Conservation (phyloP, 2,888 invertebrate species). For the Agriotes lineatus region DNA sequence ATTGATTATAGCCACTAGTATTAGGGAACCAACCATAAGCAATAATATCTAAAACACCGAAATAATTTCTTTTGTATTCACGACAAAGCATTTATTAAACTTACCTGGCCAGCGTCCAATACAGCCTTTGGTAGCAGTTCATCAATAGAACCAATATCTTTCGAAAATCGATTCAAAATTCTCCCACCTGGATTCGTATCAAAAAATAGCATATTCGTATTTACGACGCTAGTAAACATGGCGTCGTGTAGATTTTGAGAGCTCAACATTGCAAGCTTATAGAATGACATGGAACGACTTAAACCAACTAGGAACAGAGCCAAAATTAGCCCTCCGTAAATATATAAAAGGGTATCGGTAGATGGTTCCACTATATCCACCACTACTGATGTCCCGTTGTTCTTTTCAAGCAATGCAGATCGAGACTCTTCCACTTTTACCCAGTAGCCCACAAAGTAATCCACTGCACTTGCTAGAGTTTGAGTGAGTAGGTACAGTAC, state of each 20-base stretch:
- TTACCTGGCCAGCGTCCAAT: constrained; percentile 72
- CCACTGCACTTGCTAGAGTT: constrained; percentile 74
- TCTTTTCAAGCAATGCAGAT: constrained; percentile 31
- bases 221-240: constrained; percentile 75
- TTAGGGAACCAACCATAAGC: constrained; percentile 68
- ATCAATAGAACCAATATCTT: constrained; percentile 85
- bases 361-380: constrained; percentile 44
- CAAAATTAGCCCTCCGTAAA: constrained; percentile 72
- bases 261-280: constrained; percentile 73
- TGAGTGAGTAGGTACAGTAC: constrained; percentile 73
- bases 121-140: constrained; percentile 78
- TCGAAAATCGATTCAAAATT: constrained; percentile 85
- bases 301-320: constrained; percentile 71
- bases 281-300: constrained; percentile 74
- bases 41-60: constrained; percentile 64
- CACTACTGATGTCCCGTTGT: background rate
- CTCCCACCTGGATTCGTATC: constrained; percentile 86
- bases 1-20: constrained; percentile 71
- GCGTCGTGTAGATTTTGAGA: constrained; percentile 77
- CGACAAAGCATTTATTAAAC: too few relatives aligned
- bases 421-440: constrained; percentile 60
- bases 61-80: background rate
- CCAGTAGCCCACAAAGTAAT: constrained; percentile 84
- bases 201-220: constrained; percentile 78
- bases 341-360: constrained; percentile 70